Base-by-base conservation (phyloP, 2,113 vertebrate genomes). In the Xiphophorus hellerii region DNA sequence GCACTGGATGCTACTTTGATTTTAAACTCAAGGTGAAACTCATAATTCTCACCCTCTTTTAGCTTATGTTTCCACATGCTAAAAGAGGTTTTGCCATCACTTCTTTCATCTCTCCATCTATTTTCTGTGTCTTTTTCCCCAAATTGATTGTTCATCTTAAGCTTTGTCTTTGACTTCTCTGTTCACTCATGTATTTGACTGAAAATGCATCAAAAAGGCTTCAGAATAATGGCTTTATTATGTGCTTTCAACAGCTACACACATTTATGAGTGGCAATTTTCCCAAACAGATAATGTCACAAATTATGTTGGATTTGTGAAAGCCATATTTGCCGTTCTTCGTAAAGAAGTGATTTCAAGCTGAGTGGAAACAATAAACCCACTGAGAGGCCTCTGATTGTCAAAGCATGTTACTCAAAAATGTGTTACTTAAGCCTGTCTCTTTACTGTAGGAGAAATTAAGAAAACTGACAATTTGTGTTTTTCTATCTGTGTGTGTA, bases 1-100 rank as follows among this genome's bases (percentile, higher is more conserved):
- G 98, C 13, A 69, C 85, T 14, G 98, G 98, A 44, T 98, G 98
- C 92, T 96, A 87, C 71, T 95, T 99, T 60, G 95, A 98, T 90
- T 97, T 97, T 91, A 85, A 86, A 58, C 87, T 99, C n/a, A 97
- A 97, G 96, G 98, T 99, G 76, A 92, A 85, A 77, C 76, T 81
- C 78, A 62, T 84, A 69, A 66, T 33, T 74, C 71, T 65, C 25
- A 12, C 54, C 44, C 84, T 66, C 69, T 74, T 78, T 85, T 66
- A 75, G 69, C 37, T 28, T 62, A 30, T 51, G 22, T 22, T n/a
- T 54, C 44, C 37, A 54, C 25, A 54, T 61, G 28, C 28, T 28
- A 28, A 28, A 25, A 31, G 28, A 39, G 35, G 58, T 81, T 83
- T 42, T 60, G 61, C 42, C 51, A 42, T 76, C 31, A 42, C 44